A percentile compares a stretch with the other conserved stretches of the same genome.
Conservation (phyloP, 2,797 vertebrate genomes). For the Molossus molossus region DNA sequence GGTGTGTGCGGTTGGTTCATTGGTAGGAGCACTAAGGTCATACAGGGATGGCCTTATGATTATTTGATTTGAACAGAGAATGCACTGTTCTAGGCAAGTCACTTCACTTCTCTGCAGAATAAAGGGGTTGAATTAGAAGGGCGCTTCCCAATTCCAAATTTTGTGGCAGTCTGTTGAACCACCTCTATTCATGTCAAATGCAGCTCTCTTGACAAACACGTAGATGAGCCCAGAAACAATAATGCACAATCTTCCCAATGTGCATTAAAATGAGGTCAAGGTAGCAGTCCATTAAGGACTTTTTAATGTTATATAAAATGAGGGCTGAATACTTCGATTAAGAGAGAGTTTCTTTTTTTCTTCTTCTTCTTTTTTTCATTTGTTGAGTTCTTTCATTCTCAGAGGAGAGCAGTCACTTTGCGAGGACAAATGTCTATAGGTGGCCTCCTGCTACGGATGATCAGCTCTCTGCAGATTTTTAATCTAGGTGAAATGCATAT, state of each 20-base stretch:
- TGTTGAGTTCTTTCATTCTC: background rate
- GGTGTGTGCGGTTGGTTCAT: background rate
- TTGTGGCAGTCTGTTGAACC: background rate
- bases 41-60: background rate
- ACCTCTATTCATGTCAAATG: background rate
- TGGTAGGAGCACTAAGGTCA: background rate
- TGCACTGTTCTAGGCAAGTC: background rate
- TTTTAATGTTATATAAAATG: background rate
- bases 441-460: background rate
- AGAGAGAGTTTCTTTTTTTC: background rate
- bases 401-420: background rate
- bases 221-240: slow-evolving; percentile 36
- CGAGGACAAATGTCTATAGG: background rate
- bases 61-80: slow-evolving; percentile 1
- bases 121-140: background rate
- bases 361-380: background rate
- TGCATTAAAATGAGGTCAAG: slow-evolving; percentile 4
- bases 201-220: background rate
- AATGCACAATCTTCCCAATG: background rate
- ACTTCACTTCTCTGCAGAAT: background rate
- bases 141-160: background rate
- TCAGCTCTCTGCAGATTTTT: background rate
- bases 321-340: background rate
- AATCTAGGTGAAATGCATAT: slow-evolving; percentile 9
- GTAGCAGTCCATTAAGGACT: background rate